phyloP scores from a whole-genome alignment of 2,888 invertebrate genomes.

The Ectobius pallidus region DNA sequence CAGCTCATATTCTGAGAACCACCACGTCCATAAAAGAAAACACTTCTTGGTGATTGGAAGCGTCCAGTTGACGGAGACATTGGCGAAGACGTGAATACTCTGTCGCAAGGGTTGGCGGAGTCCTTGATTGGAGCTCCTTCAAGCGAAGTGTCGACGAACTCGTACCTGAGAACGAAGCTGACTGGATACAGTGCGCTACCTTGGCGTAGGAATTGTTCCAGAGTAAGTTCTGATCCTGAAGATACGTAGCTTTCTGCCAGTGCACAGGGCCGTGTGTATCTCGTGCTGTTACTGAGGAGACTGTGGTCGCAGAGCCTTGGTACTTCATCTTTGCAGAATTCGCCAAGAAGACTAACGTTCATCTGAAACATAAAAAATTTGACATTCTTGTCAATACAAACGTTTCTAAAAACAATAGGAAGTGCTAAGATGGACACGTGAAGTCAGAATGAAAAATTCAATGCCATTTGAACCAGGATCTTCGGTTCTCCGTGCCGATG shows the following conservation, averaged over 20 bases:
- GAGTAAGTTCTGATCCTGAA: constrained; percentile 73
- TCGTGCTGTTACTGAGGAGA: constrained; percentile 71
- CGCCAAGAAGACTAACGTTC: constrained; percentile 68
- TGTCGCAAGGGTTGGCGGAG: constrained; percentile 68
- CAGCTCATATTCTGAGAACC: constrained; percentile 78
- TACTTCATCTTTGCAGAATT: constrained; percentile 78
- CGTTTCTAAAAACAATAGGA: no score
- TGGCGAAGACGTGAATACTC: constrained; percentile 54
- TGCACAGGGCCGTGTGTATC: constrained; percentile 72
- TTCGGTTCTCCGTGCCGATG: no score
- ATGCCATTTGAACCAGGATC: no score
- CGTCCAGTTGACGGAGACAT: constrained; percentile 57
- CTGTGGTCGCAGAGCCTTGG: constrained; percentile 78
- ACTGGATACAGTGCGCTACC: constrained; percentile 82
- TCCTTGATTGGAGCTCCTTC: constrained; percentile 66
- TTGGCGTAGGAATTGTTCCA: constrained; percentile 75
- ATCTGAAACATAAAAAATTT: neutral
- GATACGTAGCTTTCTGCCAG: constrained; percentile 79
- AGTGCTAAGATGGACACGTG: no score
- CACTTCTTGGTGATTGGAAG: constrained; percentile 78
- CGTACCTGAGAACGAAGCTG: constrained; percentile 78
- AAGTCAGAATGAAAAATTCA: no score
- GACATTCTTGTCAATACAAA: no score
- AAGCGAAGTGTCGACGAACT: constrained; percentile 78
- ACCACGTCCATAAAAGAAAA: constrained; percentile 82